Base-by-base conservation (phyloP, 1,140 invertebrate species). In the Ostrea edulis region DNA sequence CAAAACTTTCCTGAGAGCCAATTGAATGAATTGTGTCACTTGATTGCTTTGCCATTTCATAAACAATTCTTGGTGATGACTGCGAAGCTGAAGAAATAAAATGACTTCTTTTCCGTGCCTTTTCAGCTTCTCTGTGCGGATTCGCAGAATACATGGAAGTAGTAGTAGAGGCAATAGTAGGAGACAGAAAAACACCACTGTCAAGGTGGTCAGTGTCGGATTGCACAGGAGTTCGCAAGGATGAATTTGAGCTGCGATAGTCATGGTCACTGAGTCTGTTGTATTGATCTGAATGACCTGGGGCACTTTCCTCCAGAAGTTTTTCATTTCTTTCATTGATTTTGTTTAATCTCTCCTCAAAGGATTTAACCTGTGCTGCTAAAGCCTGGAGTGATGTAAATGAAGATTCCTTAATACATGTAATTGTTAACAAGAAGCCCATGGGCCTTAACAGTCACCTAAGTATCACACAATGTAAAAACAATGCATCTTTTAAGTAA, bases 331-430 rank as follows among this genome's bases (percentile, higher is more conserved):
- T 92, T 86, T 94, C 93, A 89, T 93, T 92, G 20, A 95, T 90
- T 82, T 93, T 91, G 89, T 89, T 91, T 25, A 95, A 91, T 89
- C 89, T 92, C 62, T 89, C 91, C 81, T 94, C 93, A 90, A 94
- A 94, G 12, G 87, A 86, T 91, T 93, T 93, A 82, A 95, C 95
- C 88, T 95, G 92, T 65, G 91, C 92, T 77, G 93, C 92, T 90
- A 95, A 90, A 77, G 89, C 93, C 95, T 95, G 92, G 93, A 93
- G 81, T 82, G 89, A 90, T 51, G 71, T 14, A 81, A 81, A 81
- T 81, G 8, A 35, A 51, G 12, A 8, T 22, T 20, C 17, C 20
- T 20, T 7, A 62, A 17, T 3, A 20, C 55, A 62, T 62, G 55
- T 17, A 62, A 62, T 62, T 20, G 55, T 3, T 62, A 62, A 62